Conservation (phyloP, 2,797 vertebrate genomes). For the Rhyacichthys aspro region DNA sequence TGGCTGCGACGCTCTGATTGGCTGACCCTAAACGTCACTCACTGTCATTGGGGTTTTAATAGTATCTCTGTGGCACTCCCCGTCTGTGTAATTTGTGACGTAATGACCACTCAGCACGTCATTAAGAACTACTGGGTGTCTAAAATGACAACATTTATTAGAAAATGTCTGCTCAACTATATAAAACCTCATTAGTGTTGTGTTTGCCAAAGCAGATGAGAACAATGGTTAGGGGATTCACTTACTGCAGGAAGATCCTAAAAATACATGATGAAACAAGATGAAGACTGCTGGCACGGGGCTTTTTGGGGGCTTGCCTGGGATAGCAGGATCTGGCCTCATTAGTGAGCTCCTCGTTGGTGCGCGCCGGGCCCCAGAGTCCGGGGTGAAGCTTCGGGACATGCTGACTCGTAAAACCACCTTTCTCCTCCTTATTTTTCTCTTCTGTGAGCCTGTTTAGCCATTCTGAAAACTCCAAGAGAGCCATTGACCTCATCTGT, state of each 20-base stretch:
- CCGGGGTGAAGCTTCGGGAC: slow-evolving; percentile 58
- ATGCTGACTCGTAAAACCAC: slow-evolving; percentile 73
- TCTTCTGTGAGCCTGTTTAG: slow-evolving; percentile 36
- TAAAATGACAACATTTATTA: slow-evolving; percentile 3
- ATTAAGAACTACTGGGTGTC: slow-evolving; percentile 9
- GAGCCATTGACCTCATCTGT: slow-evolving; percentile 61
- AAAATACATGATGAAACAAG: slow-evolving; percentile 32
- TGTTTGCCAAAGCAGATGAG: slow-evolving; percentile 37
- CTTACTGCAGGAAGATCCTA: slow-evolving; percentile 27
- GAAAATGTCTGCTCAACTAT: neutral
- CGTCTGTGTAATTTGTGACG: slow-evolving; percentile 28
- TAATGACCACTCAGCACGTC: slow-evolving; percentile 6
- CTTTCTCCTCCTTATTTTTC: slow-evolving; percentile 40
- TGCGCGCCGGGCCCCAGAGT: slow-evolving; percentile 36
- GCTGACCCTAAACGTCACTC: slow-evolving; percentile 49
- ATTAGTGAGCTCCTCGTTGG: slow-evolving; percentile 69
- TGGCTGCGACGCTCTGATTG: slow-evolving; percentile 36
- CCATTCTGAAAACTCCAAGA: slow-evolving; percentile 43
- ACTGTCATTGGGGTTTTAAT: slow-evolving; percentile 43
- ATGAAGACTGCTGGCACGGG: slow-evolving; percentile 50
- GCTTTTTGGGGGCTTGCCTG: slow-evolving; percentile 46
- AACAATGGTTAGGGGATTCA: slow-evolving; percentile 30
- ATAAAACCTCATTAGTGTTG: slow-evolving; percentile 36
- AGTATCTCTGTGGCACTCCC: slow-evolving; percentile 13
- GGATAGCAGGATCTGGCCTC: slow-evolving; percentile 53